phyloP scores from a whole-genome alignment of 2,797 vertebrate species.

The Schizopygopsis malacanthus region DNA sequence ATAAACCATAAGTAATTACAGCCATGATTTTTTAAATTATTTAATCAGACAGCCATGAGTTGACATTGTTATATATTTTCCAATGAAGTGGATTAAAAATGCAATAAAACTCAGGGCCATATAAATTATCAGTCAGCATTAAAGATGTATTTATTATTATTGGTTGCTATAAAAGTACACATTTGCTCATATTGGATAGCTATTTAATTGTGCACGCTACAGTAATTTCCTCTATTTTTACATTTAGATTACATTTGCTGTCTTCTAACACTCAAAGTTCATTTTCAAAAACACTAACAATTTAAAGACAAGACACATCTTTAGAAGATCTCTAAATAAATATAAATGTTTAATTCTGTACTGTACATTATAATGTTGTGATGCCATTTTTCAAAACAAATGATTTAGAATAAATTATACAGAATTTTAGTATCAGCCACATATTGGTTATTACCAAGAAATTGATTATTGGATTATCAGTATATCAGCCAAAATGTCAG shows the following conservation, averaged over 20 bases:
- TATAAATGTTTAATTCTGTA: background rate
- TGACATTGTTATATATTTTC: background rate
- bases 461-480: background rate
- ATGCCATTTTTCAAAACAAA: background rate
- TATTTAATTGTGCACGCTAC: conserved; percentile 4
- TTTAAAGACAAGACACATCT: background rate
- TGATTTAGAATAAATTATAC: background rate
- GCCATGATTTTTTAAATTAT: background rate
- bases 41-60: background rate
- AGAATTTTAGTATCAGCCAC: background rate
- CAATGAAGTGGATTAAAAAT: background rate
- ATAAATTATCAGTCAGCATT: background rate
- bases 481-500: background rate
- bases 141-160: background rate
- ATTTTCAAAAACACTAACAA: background rate
- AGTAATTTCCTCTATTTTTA: background rate
- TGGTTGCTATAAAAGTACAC: background rate
- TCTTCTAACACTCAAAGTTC: background rate
- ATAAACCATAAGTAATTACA: conserved; percentile 11
- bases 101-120: background rate
- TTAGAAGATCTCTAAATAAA: background rate
- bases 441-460: background rate
- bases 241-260: background rate
- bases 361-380: background rate
- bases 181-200: background rate